Conservation (phyloP, 2,797 vertebrate species). For the Eremophila alpestris region DNA sequence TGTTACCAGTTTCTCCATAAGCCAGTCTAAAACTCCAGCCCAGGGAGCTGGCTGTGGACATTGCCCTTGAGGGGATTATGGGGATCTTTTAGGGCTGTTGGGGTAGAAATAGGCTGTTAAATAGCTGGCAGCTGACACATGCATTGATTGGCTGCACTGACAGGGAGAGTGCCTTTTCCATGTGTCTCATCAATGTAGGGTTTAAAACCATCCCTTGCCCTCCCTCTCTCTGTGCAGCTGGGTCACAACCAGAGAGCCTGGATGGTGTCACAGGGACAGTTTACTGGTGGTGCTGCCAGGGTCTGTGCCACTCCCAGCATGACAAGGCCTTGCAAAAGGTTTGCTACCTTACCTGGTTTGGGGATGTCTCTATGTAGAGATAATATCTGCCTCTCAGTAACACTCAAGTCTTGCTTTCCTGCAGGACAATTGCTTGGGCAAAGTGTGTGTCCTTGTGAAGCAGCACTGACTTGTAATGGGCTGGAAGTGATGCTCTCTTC, state of each 20-base stretch:
- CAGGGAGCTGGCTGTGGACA: neutral
- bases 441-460: neutral
- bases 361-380: neutral
- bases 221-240: neutral
- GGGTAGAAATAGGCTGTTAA: neutral
- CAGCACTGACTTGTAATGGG: neutral
- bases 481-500: neutral
- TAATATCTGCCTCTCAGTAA: neutral
- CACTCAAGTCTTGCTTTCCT: neutral
- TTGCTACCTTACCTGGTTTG: neutral
- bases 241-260: neutral
- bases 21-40: constrained; percentile 15
- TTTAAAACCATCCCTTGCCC: neutral
- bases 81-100: neutral
- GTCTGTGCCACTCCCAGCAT: neutral
- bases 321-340: neutral
- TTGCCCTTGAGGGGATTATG: neutral
- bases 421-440: neutral
- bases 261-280: neutral
- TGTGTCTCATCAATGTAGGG: neutral
- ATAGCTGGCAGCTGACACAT: neutral
- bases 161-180: neutral
- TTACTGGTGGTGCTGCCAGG: neutral
- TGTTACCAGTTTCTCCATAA: constrained; percentile 14
- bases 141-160: neutral